Evolutionary conservation across 2,888 invertebrate species (phyloP), one percentile per base, ranked within the genome.

Genomic region (Aquatica leii): DNA sequence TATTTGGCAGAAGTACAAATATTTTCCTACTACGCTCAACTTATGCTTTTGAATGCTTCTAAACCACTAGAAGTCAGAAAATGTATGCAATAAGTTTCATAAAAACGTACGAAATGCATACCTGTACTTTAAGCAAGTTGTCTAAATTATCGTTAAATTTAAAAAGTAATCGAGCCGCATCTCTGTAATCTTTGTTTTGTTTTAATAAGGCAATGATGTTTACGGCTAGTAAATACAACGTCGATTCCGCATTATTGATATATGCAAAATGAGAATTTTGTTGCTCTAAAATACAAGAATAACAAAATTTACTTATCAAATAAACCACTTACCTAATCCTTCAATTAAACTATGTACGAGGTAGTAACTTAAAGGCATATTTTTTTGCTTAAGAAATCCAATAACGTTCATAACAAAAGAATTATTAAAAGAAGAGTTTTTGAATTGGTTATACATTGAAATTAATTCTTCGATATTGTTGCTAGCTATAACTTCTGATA

Each of bases 21-120:
- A 56, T 31, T 64, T 64, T 34, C 64, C 56, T 2, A 46, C 14
- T 20, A 51, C 34, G 8, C 40, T 52, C 12, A 34, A 60, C 8
- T 34, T 21, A 11, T 41, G n/a, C 5, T 15, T 46, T 34, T 56
- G 31, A 3, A 24, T 20, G 15, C 50, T 48, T 24, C 18, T 24
- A 17, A 52, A 48, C 62, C 62, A 62, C 62, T 62, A 20, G 37
- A 61, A 62, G 14, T 21, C 40, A 54, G 17, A 43, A 43, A 43
- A 8, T 1, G 14, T 6, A 43, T 43, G 8, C 2, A 15, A 2
- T 12, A 43, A 43, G 4, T 43, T 43, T 2, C 43, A 5, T 14
- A 14, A 15, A 43, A 46, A 20, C n/a, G 17, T 17, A 3, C 17
- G 4, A 18, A 5, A 18, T 17, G 11, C 46, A 18, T 46, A 46